Evolutionary conservation across 2,888 invertebrate genomes (phyloP).

Genomic region (Hyposoter didymator): DNA sequence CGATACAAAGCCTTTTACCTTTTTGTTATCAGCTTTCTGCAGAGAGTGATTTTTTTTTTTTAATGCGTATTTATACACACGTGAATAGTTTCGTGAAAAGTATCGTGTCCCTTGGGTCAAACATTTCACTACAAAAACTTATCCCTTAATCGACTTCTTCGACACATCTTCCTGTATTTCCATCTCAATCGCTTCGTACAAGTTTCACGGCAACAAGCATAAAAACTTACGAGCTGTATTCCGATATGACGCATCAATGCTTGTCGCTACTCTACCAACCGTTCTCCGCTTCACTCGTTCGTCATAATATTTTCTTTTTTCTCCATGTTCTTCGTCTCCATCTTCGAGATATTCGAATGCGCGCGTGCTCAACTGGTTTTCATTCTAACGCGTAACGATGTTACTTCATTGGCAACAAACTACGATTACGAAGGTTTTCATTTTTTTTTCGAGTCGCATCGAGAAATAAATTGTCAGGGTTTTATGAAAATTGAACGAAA

Average conservation of each 20-base stretch:
- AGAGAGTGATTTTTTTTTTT: slow-evolving; percentile 52
- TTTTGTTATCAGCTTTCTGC: slow-evolving; percentile 76
- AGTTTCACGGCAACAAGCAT: slow-evolving; percentile 67
- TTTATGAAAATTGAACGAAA: neutral
- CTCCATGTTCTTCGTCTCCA: neutral
- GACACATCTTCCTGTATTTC: slow-evolving; percentile 13
- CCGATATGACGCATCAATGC: slow-evolving; percentile 73
- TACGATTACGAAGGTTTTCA: neutral
- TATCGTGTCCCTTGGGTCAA: slow-evolving; percentile 58
- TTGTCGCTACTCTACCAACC: slow-evolving; percentile 66
- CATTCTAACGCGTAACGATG: neutral
- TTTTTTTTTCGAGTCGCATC: neutral
- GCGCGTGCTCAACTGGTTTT: neutral
- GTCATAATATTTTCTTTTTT: slow-evolving; percentile 17
- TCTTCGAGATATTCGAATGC: neutral
- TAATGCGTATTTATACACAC: slow-evolving; percentile 36
- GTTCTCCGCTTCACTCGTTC: slow-evolving; percentile 52
- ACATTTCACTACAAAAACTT: slow-evolving; percentile 26
- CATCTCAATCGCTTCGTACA: slow-evolving; percentile 52
- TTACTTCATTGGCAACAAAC: neutral
- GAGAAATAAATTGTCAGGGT: neutral
- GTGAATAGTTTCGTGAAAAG: slow-evolving; percentile 42
- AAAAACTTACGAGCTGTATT: slow-evolving; percentile 76
- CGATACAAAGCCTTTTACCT: slow-evolving; percentile 59
- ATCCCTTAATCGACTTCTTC: slow-evolving; percentile 22